Evolutionary conservation across 92 coral and sea anemone genomes (phyloP).

Genomic region (Porites lobata): DNA sequence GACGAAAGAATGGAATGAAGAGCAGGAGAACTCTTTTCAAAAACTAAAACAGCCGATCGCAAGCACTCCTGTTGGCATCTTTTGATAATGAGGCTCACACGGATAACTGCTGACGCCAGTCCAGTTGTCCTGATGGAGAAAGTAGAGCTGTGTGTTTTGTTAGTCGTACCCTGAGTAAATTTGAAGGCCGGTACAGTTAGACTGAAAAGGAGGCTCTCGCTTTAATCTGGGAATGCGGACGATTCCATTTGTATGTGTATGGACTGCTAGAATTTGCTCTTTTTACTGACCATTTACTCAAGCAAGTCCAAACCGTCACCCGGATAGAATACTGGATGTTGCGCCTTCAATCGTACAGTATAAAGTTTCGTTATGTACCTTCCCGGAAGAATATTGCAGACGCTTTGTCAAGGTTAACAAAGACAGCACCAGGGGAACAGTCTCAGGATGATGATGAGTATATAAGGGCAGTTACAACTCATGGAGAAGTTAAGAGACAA

Average conservation of each 20-base stretch:
- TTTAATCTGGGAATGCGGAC: not conserved
- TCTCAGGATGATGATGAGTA: no score
- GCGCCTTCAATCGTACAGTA: no score
- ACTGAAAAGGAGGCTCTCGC: not conserved
- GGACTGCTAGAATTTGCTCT: no score
- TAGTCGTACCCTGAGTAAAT: not conserved
- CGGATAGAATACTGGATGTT: no score
- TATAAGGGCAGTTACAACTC: no score
- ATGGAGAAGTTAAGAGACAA: not conserved
- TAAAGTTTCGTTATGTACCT: no score
- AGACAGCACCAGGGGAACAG: no score
- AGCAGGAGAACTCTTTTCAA: slow-evolving; percentile 22
- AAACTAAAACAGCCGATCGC: not conserved
- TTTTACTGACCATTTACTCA: no score
- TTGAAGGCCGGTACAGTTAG: not conserved
- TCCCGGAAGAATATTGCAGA: no score
- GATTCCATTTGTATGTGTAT: no score
- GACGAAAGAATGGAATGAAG: slow-evolving; percentile 21
- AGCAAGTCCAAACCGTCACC: no score
- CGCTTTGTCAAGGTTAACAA: no score
- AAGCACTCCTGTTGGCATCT: not conserved
- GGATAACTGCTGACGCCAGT: not conserved
- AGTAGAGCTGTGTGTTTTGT: not conserved
- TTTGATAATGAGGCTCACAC: not conserved
- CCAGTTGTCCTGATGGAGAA: not conserved